Evolutionary conservation across 2,888 invertebrate species (phyloP).

Genomic region (Cybosia mesomella): DNA sequence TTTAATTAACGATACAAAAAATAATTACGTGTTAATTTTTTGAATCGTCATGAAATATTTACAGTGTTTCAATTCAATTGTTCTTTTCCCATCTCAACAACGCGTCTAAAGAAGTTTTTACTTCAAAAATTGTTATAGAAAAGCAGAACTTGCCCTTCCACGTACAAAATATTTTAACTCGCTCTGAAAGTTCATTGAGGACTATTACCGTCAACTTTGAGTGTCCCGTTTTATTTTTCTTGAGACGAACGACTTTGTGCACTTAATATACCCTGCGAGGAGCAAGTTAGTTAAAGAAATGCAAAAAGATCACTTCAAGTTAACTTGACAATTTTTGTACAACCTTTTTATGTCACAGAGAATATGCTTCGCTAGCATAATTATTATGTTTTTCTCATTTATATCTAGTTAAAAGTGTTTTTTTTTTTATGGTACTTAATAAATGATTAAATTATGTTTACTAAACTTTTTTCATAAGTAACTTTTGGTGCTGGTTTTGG

Average conservation of each 20-base stretch:
- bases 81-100: too few species aligned
- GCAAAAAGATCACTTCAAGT: constrained; percentile 4
- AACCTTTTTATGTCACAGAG: background rate
- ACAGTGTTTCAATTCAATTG: too few species aligned
- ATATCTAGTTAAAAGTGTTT: background rate
- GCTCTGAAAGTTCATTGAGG: background rate
- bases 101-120: too few species aligned
- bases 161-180: background rate
- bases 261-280: background rate
- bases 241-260: background rate
- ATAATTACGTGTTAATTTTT: too few species aligned
- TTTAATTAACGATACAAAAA: background rate
- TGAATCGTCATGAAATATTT: too few species aligned
- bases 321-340: constrained; percentile 1
- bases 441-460: too few species aligned
- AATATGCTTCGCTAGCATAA: background rate
- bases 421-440: too few species aligned
- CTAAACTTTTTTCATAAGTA: too few species aligned
- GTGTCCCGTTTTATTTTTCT: background rate
- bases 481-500: too few species aligned
- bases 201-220: background rate
- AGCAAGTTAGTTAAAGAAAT: constrained; percentile 4
- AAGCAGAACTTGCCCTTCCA: background rate
- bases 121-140: background rate
- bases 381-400: background rate